Conservation (phyloP, 1,140 invertebrate genomes). For the honey bee (Apis mellifera) region DNA sequence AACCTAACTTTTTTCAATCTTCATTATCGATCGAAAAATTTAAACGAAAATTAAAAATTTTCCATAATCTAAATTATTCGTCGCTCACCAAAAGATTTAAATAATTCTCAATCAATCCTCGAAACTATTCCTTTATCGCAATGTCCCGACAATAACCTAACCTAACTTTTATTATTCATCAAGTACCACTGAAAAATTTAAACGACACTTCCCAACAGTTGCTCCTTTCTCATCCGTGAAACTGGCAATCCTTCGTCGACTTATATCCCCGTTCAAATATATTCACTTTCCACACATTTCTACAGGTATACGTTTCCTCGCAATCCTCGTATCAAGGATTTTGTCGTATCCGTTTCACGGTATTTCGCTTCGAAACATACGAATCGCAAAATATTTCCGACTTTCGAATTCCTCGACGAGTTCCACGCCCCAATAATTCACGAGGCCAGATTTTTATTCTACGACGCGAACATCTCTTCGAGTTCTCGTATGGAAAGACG, state of each 20-base stretch:
- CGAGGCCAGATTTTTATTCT: neutral
- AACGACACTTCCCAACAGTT: neutral
- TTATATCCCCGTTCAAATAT: conserved; percentile 1
- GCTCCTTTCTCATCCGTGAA: neutral
- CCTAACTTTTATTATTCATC: neutral
- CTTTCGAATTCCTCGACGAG: neutral
- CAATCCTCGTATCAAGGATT: neutral
- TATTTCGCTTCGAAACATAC: neutral
- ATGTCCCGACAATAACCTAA: neutral
- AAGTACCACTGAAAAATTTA: neutral
- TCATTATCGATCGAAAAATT: too few species aligned
- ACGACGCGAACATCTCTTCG: neutral
- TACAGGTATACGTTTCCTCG: neutral
- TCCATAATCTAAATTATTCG: too few species aligned
- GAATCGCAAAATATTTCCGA: conserved; percentile 1
- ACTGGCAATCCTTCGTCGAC: neutral
- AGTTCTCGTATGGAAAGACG: neutral
- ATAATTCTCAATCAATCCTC: too few species aligned
- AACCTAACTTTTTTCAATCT: too few species aligned
- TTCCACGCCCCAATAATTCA: neutral
- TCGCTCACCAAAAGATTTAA: too few species aligned
- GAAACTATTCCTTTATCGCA: too few species aligned
- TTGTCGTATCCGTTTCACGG: neutral
- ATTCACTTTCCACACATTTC: neutral
- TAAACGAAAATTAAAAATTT: too few species aligned